Evolutionary conservation across 2,113 vertebrate genomes (phyloP).

Genomic region (Donacobius atricapilla): DNA sequence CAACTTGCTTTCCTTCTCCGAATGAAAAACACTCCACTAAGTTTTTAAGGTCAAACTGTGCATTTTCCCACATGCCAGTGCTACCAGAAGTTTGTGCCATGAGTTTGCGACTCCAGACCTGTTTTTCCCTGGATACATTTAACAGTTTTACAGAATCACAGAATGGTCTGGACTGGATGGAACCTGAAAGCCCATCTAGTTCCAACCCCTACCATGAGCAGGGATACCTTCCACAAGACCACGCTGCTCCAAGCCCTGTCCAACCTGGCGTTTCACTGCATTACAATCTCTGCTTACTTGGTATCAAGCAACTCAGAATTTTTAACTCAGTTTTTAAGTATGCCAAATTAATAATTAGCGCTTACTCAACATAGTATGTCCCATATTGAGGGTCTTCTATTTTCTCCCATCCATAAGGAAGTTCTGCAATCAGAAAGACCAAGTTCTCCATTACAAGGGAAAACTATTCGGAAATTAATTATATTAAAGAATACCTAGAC

Average conservation of each 20-base stretch:
- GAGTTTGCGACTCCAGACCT: background rate
- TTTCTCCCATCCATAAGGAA: slow-evolving; percentile 98
- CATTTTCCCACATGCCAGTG: background rate
- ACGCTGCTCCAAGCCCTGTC: background rate
- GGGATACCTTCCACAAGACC: background rate
- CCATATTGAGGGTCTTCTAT: slow-evolving; percentile 97
- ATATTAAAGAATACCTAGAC: background rate
- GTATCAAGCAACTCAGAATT: background rate
- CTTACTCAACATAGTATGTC: slow-evolving; percentile 97
- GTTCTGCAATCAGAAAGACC: slow-evolving; percentile 77
- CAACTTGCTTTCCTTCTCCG: background rate
- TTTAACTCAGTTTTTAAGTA: background rate
- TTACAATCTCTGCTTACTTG: background rate
- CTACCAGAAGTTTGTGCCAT: background rate
- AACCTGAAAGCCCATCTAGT: background rate
- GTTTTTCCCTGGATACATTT: background rate
- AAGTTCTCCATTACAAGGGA: background rate
- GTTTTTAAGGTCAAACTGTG: background rate
- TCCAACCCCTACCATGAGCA: background rate
- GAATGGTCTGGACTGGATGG: background rate
- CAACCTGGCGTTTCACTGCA: background rate
- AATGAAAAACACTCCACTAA: background rate
- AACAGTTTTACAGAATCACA: background rate
- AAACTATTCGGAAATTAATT: no score
- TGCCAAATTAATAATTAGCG: slow-evolving; percentile 19